Evolutionary conservation across 2,113 vertebrate genomes (phyloP).

Genomic region (Zeus faber): DNA sequence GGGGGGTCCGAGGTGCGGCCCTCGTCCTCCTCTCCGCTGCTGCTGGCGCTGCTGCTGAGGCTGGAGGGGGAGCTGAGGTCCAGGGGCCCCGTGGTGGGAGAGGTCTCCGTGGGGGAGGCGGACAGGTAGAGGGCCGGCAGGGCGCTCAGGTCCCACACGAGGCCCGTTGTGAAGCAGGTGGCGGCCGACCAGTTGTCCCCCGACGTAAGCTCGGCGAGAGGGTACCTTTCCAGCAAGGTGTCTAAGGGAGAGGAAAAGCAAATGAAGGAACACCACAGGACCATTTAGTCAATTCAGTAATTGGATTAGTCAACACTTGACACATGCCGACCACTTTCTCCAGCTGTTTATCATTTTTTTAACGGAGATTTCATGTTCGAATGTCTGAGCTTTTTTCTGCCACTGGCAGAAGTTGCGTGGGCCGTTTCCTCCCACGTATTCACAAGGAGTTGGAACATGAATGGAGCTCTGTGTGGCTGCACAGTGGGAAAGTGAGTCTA

Average conservation of each 20-base stretch:
- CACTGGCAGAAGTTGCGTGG: conserved; percentile 46
- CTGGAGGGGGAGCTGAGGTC: conserved; percentile 86
- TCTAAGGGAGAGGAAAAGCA: conserved; percentile 54
- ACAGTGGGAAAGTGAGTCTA: conserved; percentile 59
- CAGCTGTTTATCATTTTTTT: too few relatives aligned
- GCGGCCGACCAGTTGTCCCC: conserved; percentile 51
- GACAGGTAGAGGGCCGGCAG: conserved; percentile 78
- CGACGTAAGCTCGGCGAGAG: conserved; percentile 70
- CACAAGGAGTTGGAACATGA: conserved; percentile 68
- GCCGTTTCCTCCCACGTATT: conserved; percentile 75
- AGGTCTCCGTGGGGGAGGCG: conserved; percentile 63
- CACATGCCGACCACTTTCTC: too few relatives aligned
- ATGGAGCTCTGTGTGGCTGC: conserved; percentile 68
- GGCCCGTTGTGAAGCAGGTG: conserved; percentile 80
- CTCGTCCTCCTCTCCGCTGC: conserved; percentile 89
- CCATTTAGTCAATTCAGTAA: too few relatives aligned
- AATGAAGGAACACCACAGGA: too few relatives aligned
- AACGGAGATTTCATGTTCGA: too few relatives aligned
- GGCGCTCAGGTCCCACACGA: conserved; percentile 89
- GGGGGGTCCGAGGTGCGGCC: conserved; percentile 89
- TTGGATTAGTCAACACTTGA: too few relatives aligned
- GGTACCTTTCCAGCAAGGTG: conserved; percentile 78
- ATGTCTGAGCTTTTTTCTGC: too few relatives aligned
- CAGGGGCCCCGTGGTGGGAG: conserved; percentile 69
- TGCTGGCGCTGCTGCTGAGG: conserved; percentile 75